These are phyloP conservation scores for Meteorus sp. DNA, from an alignment of 1,140 invertebrate genomes.

Conservation along the genomic window DNA sequence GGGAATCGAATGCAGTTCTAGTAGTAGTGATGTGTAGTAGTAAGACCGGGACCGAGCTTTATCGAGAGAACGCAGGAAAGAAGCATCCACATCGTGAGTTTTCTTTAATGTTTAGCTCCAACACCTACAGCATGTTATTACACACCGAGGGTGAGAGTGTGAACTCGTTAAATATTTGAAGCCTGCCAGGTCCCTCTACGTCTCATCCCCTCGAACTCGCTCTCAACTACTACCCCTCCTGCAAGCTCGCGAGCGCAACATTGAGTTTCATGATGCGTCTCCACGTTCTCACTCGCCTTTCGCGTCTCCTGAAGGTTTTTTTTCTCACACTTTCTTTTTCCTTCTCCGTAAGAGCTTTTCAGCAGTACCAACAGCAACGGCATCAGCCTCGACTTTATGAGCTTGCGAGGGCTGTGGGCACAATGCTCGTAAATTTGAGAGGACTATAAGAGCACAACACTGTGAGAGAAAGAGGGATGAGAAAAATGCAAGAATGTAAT, in stretches of 20 bases:
- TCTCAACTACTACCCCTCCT: too few relatives aligned
- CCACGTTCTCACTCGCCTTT: not conserved
- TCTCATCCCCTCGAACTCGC: too few relatives aligned
- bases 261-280: conserved; percentile 16
- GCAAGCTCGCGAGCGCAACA: conserved; percentile 1
- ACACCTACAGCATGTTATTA: conserved; percentile 5
- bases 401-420: conserved; percentile 10
- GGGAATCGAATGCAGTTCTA: too few relatives aligned
- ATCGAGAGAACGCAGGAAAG: not conserved
- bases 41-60: too few relatives aligned
- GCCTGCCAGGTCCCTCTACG: not conserved
- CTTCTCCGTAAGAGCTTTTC: not conserved
- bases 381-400: conserved; percentile 31
- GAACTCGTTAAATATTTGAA: conserved; percentile 24
- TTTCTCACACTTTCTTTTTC: not conserved
- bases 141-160: not conserved
- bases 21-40: too few relatives aligned
- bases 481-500: conserved; percentile 42
- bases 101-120: conserved; percentile 1
- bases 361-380: conserved; percentile 8
- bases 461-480: conserved; percentile 4
- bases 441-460: not conserved
- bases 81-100: not conserved
- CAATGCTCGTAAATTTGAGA: conserved; percentile 30
- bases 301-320: conserved; percentile 11